A percentile compares a stretch with the other conserved stretches of the same genome.
Conservation (phyloP, 37 sponge, comb jelly and placozoan genomes). For the Petrosia ficiformis region DNA sequence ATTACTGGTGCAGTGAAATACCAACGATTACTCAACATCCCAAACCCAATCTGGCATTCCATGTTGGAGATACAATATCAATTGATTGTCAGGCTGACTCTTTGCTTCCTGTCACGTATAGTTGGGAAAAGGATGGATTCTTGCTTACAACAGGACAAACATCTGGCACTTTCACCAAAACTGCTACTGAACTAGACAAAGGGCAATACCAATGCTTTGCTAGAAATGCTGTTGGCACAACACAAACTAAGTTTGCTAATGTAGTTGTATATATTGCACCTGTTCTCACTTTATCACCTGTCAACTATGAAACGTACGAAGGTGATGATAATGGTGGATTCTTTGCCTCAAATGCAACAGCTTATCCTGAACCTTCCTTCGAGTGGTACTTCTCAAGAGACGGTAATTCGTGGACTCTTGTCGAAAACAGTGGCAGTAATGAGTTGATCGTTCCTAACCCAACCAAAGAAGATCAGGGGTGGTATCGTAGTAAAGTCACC, state of each 20-base stretch:
- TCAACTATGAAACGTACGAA: background rate
- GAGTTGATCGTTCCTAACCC: conserved; percentile 12
- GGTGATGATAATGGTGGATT: conserved; percentile 31
- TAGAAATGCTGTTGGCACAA: conserved; percentile 15
- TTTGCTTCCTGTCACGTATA: background rate
- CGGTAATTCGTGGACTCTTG: background rate
- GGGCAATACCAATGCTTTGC: conserved; percentile 32
- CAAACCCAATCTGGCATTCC: background rate
- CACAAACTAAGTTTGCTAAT: background rate
- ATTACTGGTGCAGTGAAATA: conserved; percentile 2
- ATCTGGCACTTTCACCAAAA: background rate
- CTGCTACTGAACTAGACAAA: background rate
- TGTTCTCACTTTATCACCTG: background rate
- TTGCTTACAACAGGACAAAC: background rate
- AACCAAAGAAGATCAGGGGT: conserved; percentile 24
- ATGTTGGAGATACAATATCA: background rate
- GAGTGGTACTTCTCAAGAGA: conserved; percentile 38
- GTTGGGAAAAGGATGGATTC: conserved; percentile 2
- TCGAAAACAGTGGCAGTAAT: conserved; percentile 14
- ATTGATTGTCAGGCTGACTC: background rate
- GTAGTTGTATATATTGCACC: conserved; percentile 27
- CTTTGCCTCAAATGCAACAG: conserved; percentile 32
- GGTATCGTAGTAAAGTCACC: conserved; percentile 34
- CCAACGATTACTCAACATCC: background rate
- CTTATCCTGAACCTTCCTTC: conserved; percentile 20